These are phyloP conservation scores for Antitype chi DNA, from an alignment of 2,888 invertebrate species.

Conservation along the genomic window DNA sequence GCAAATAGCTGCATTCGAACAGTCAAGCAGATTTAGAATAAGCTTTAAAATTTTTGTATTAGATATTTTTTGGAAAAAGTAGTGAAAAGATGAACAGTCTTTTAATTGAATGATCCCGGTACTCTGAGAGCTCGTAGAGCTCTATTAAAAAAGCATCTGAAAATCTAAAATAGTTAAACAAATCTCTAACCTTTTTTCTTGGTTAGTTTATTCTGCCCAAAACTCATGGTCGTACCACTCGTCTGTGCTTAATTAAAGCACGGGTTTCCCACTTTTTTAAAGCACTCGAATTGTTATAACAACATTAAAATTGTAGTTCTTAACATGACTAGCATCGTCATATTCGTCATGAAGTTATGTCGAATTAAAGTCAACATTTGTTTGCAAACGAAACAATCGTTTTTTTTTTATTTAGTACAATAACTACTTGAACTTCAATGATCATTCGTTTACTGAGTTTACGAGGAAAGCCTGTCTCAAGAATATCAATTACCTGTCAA, in stretches of 20 bases:
- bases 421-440: background rate
- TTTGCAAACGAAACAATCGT: background rate
- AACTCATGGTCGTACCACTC: slow-evolving; percentile 6
- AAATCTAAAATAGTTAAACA: background rate
- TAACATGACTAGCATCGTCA: slow-evolving; percentile 3
- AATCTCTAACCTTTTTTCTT: background rate
- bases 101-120: no score
- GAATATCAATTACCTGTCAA: background rate
- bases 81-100: no score
- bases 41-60: no score
- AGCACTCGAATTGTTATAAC: slow-evolving; percentile 2
- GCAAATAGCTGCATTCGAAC: no score
- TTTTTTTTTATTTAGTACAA: background rate
- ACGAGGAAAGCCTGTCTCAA: background rate
- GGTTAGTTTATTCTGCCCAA: background rate
- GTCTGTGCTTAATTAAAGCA: slow-evolving; percentile 4
- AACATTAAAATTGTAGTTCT: background rate
- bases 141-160: background rate
- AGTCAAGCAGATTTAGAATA: no score
- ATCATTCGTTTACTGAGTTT: background rate
- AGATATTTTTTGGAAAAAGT: no score
- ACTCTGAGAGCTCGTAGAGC: no score
- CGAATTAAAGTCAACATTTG: background rate
- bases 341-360: background rate
- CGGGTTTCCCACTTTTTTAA: slow-evolving; percentile 43